Percentiles rank a stretch among this genome's conserved stretches.
These are phyloP conservation scores for Lepus townsendii DNA, from an alignment of 2,797 vertebrate species.

Conservation along the genomic window DNA sequence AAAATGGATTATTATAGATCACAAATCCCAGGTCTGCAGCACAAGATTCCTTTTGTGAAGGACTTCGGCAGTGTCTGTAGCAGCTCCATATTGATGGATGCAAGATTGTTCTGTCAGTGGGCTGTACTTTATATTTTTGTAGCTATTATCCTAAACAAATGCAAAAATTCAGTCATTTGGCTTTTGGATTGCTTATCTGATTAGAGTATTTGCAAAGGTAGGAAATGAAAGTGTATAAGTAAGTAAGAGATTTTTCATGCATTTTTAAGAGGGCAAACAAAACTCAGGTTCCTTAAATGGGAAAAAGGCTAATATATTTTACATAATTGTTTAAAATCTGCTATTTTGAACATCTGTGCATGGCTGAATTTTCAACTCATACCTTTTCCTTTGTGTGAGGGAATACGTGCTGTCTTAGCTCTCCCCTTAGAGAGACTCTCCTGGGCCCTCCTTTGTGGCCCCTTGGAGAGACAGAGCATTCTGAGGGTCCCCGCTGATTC, in stretches of 20 bases:
- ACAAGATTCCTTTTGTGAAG: slow-evolving; percentile 59
- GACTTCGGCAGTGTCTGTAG: slow-evolving; percentile 4
- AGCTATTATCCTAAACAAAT: slow-evolving; percentile 48
- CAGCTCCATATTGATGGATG: not conserved
- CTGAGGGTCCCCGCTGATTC: not conserved
- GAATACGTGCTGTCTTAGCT: not conserved
- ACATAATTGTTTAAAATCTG: slow-evolving; percentile 1
- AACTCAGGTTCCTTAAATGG: slow-evolving; percentile 37
- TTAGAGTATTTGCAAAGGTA: slow-evolving; percentile 69
- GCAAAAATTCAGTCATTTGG: slow-evolving; percentile 29
- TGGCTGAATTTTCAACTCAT: not conserved
- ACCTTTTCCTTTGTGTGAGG: not conserved
- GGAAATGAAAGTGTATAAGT: slow-evolving; percentile 5
- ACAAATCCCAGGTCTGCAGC: not conserved
- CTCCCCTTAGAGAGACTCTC: not conserved
- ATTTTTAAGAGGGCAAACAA: slow-evolving; percentile 60
- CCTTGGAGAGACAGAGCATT: not conserved
- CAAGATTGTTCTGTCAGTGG: not conserved
- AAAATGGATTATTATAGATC: slow-evolving; percentile 35
- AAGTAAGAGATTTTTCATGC: slow-evolving; percentile 36
- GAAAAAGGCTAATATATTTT: not conserved
- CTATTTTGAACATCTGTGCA: not conserved
- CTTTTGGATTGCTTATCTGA: slow-evolving; percentile 59
- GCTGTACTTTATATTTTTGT: slow-evolving; percentile 15
- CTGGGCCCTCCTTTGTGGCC: not conserved